Evolutionary conservation across 2,888 invertebrate genomes (phyloP).

Genomic region (Odontocerum albicorne): DNA sequence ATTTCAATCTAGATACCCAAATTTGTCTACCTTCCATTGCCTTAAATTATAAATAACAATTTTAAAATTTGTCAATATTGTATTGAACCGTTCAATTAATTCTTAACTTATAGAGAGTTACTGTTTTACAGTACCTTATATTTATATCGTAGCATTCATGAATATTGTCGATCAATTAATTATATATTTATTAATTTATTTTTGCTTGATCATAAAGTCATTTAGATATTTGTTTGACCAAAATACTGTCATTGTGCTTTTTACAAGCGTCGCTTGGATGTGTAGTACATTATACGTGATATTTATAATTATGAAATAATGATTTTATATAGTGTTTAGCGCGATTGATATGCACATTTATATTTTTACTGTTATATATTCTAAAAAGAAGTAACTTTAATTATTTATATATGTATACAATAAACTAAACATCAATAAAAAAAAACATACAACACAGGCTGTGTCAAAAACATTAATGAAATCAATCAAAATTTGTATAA

Average conservation of each 20-base stretch:
- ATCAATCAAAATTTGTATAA: no score
- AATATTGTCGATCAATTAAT: constrained; percentile 1
- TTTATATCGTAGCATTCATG: background rate
- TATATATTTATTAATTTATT: constrained; percentile 4
- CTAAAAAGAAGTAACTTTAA: no score
- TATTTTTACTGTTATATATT: no score
- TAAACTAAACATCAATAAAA: no score
- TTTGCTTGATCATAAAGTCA: background rate
- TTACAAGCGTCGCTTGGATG: constrained; percentile 5
- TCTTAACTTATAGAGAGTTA: constrained; percentile 8
- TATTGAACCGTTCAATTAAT: constrained; percentile 9
- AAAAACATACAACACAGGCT: constrained; percentile 1
- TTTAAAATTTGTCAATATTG: constrained; percentile 3
- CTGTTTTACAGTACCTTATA: constrained; percentile 17
- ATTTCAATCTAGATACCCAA: constrained; percentile 26
- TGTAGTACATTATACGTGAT: constrained; percentile 22
- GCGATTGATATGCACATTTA: no score
- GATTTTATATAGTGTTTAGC: no score
- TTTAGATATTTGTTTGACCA: constrained; percentile 8
- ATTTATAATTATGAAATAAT: no score
- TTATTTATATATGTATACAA: background rate
- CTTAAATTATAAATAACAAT: constrained; percentile 13
- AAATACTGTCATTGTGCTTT: constrained; percentile 17
- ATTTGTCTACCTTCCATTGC: constrained; percentile 17
- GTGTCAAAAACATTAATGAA: background rate